Evolutionary conservation across 2,113 vertebrate species (phyloP).

Genomic region (Lagenorhynchus albirostris): DNA sequence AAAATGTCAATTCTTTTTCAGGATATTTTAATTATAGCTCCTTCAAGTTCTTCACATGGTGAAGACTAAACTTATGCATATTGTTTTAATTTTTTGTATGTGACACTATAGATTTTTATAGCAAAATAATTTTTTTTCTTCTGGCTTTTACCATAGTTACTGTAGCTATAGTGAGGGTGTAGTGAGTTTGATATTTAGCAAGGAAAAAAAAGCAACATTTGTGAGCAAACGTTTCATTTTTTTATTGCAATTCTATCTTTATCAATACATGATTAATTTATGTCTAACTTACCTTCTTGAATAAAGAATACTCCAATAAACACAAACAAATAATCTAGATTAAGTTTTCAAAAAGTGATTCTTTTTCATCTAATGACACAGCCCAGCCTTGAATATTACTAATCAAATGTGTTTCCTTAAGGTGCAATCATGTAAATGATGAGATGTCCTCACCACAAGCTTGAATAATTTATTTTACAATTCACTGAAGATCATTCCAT

Average conservation of each 20-base stretch:
- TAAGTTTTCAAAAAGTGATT: neutral
- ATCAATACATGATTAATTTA: slow-evolving; percentile 30
- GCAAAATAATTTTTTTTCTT: neutral
- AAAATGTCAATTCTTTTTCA: slow-evolving; percentile 16
- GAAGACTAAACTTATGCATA: neutral
- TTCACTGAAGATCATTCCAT: neutral
- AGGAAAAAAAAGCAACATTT: neutral
- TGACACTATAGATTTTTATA: neutral
- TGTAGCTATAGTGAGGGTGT: neutral
- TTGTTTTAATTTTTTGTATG: neutral
- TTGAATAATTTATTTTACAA: slow-evolving; percentile 29
- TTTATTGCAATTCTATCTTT: neutral
- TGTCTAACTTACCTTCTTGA: neutral
- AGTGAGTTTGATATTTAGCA: neutral
- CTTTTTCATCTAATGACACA: neutral
- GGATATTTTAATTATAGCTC: slow-evolving; percentile 13
- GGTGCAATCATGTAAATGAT: slow-evolving; percentile 48
- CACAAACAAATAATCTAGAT: neutral
- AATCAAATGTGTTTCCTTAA: slow-evolving; percentile 49
- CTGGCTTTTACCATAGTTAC: neutral
- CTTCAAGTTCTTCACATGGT: neutral
- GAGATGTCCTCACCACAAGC: neutral
- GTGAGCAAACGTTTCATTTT: neutral
- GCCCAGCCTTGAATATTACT: slow-evolving; percentile 22
- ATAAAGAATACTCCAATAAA: neutral